A percentile compares a stretch with the other conserved stretches of the same genome.
Conservation (phyloP, 2,113 vertebrate genomes). For the Choloepus hoffmanni region DNA sequence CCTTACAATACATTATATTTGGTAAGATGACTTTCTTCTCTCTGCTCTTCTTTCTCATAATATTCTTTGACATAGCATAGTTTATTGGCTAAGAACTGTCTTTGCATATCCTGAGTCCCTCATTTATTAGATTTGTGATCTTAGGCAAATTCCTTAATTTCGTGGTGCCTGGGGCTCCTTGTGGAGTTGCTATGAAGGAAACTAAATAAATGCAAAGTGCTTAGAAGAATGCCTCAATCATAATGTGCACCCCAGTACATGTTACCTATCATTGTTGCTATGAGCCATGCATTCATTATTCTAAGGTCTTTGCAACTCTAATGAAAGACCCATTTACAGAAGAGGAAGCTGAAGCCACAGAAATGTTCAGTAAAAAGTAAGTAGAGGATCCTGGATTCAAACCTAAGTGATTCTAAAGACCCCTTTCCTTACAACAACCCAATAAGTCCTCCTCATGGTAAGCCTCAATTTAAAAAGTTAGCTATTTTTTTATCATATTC, state of each 20-base stretch:
- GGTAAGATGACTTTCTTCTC: not conserved
- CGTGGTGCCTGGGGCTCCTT: not conserved
- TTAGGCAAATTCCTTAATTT: constrained; percentile 20
- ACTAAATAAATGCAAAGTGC: constrained; percentile 3
- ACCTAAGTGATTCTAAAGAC: not conserved
- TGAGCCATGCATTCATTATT: not conserved
- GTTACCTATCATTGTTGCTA: not conserved
- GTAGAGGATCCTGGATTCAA: not conserved
- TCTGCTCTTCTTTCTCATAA: not conserved
- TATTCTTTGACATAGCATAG: not conserved
- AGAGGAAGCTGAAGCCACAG: not conserved
- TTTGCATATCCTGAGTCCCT: not conserved
- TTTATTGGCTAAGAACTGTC: not conserved
- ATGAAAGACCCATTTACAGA: not conserved
- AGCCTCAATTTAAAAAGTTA: not conserved
- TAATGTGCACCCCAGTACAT: not conserved
- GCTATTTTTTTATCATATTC: not conserved
- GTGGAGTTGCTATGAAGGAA: constrained; percentile 23
- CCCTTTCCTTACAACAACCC: not conserved
- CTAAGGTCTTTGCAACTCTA: not conserved
- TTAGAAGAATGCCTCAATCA: not conserved
- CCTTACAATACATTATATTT: not conserved
- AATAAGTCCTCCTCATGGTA: not conserved
- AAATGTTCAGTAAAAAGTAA: not conserved
- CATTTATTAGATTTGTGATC: not conserved